Base-by-base conservation (phyloP, 2,888 invertebrate species). In the Harpalus rubripes region DNA sequence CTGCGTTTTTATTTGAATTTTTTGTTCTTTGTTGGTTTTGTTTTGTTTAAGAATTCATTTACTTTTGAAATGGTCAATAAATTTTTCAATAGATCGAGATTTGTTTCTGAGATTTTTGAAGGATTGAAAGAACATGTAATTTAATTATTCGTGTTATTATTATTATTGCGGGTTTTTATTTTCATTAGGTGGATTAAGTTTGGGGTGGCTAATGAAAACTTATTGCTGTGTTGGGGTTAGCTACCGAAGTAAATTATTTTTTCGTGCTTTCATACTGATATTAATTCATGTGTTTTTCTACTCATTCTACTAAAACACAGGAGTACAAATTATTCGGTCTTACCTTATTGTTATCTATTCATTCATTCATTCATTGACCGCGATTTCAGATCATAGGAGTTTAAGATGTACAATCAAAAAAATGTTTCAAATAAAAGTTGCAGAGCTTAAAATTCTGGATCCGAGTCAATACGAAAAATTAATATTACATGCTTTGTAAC, bases 21-120 rank as follows among this genome's bases (percentile, higher is more conserved):
- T 81, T 65, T 81, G 61, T 41, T 7, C 81, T 81, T 81, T 44
- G 61, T 65, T 61, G 65, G 65, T 81, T 39, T 81, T 81, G 65
- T 81, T 65, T 81, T 65, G 44, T 59, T 12, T 41, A 81, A 81
- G 65, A 81, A 44, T 63, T 81, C 63, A 81, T 81, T 81, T 44
- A 39, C 74, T 72, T 26, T 72, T 18, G 68, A n/a, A 0, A 10
- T 12, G 16, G 18, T 16, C 74, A 52, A 74, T 74, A 52, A 52
- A 74, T 74, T 74, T 74, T 74, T 52, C 18, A 8, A 18, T 15
- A 74, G 15, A 74, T 74, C 41, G 41, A 41, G 74, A 74, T 74
- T 74, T 74, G n/a, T 39, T 68, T 18, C 15, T 68, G 68, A 68
- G 32, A 39, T 68, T 39, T 68, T 26, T 15, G 32, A 15, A 32